Base-by-base conservation (phyloP, 2,113 vertebrate species). In the Vombatus ursinus region DNA sequence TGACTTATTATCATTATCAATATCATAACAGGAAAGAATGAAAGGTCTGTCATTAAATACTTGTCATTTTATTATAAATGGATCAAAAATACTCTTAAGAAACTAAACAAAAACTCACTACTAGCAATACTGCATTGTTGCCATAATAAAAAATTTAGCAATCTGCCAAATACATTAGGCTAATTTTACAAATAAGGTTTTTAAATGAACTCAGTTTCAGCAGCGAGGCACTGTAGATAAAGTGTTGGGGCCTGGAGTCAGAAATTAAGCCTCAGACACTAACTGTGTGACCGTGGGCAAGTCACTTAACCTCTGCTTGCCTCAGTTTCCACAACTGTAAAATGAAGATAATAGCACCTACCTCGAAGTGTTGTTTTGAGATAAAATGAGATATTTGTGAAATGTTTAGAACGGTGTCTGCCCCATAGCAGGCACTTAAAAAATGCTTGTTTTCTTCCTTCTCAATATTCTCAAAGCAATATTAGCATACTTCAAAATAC, bases 141-240 rank as follows among this genome's bases (percentile, higher is more conserved):
- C 31, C 54, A 61, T 84, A 95, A 26, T 91, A 16, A 93, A 93
- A 61, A 61, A 94, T 52, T 95, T 28, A 93, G 52, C 51, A 95
- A 95, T 57, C 11, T 94, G 19, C 92, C 50, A 95, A 9, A 89
- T 6, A 49, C 52, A 44, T 84, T 14, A 23, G 93, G 94, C 54
- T 77, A 93, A 95, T 92, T 96, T 96, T 89, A 95, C 0, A 84
- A 44, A 50, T 2, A 93, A 50, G 28, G 94, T 90, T 94, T 96
- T 91, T 50, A 94, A 91, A 91, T 94, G 49, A 49, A 44, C 37
- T 50, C 3, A 52, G 26, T 94, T 57, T 94, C 68, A 84, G 68
- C 68, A 44, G 22, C 2, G 2, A 5, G 14, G 8, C 37, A 77
- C 37, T n/a, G 14, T 16, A 11, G 37, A 68, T 37, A 68, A 37